These are phyloP conservation scores for Gopherus flavomarginatus DNA, from an alignment of 2,113 vertebrate species.

Conservation along the genomic window DNA sequence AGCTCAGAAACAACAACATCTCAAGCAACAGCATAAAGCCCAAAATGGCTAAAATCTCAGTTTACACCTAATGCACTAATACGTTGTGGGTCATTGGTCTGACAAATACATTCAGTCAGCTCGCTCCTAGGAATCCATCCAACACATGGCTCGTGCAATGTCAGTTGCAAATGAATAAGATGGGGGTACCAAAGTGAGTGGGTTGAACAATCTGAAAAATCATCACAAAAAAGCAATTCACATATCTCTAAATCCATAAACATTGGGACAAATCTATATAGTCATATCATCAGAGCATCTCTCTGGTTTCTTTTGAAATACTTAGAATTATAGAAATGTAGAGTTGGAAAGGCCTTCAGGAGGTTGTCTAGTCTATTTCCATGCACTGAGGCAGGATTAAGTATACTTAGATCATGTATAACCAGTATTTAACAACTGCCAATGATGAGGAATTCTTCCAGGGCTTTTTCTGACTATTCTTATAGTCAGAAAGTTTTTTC, in stretches of 20 bases:
- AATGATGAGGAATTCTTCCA: not conserved
- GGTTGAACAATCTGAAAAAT: too few species aligned
- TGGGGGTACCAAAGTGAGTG: too few species aligned
- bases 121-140: not conserved
- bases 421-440: not conserved
- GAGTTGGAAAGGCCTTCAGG: not conserved
- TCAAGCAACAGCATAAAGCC: not conserved
- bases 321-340: not conserved
- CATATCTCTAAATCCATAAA: too few species aligned
- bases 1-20: too few species aligned
- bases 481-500: not conserved
- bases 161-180: too few species aligned
- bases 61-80: not conserved
- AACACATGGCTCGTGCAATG: not conserved
- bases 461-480: not conserved
- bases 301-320: constrained; percentile 10
- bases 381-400: not conserved
- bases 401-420: not conserved
- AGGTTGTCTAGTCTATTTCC: not conserved
- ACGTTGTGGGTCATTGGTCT: not conserved
- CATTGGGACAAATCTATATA: not conserved
- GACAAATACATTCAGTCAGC: not conserved
- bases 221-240: too few species aligned
- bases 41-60: not conserved
- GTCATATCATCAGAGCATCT: constrained; percentile 16